Conservation (phyloP, 2,888 invertebrate species). For the Nemotelus nigrinus region DNA sequence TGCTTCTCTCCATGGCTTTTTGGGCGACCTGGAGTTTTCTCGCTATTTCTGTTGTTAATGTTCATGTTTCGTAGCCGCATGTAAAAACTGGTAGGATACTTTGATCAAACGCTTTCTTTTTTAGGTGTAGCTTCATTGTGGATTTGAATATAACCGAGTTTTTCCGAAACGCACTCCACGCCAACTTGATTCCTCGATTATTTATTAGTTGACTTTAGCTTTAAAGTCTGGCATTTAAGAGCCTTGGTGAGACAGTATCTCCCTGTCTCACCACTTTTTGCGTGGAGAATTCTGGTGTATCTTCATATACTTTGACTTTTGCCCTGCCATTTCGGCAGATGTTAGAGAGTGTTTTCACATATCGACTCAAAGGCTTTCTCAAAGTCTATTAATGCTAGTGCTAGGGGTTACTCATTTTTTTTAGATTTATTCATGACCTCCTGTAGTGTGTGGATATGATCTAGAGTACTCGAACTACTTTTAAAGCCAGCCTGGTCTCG, state of each 20-base stretch:
- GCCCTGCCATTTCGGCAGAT: background rate
- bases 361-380: slow-evolving; percentile 18
- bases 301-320: background rate
- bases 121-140: too few species aligned
- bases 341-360: background rate
- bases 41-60: too few species aligned
- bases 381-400: slow-evolving; percentile 23
- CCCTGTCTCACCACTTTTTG: slow-evolving; percentile 10
- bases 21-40: too few species aligned
- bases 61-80: too few species aligned
- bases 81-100: too few species aligned
- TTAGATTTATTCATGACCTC: slow-evolving; percentile 50
- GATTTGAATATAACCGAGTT: too few species aligned
- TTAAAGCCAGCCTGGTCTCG: slow-evolving; percentile 54
- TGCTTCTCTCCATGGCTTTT: too few species aligned
- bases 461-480: slow-evolving; percentile 48
- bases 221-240: too few species aligned
- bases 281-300: slow-evolving; percentile 3
- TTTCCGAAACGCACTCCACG: too few species aligned
- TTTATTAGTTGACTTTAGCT: too few species aligned
- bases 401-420: background rate
- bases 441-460: slow-evolving; percentile 49
- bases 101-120: too few species aligned
- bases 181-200: too few species aligned
- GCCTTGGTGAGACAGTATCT: background rate